Percentiles rank a stretch among this genome's conserved stretches.
These are phyloP conservation scores for Amiota minor DNA, from an alignment of 2,888 invertebrate genomes.

Conservation along the genomic window DNA sequence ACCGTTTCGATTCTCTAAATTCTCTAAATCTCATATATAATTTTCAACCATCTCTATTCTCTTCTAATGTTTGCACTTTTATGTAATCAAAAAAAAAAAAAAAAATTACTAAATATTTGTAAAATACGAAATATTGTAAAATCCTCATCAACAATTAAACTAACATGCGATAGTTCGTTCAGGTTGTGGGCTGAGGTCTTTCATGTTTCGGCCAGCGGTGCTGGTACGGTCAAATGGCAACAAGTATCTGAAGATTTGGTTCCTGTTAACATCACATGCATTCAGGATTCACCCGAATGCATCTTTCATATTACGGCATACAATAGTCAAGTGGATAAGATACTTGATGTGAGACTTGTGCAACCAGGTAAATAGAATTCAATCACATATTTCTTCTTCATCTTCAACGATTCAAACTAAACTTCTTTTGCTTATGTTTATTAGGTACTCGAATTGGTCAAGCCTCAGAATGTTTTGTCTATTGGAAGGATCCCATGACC, in stretches of 20 bases:
- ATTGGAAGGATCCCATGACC: constrained; percentile 98
- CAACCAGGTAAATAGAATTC: constrained; percentile 85
- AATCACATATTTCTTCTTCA: constrained; percentile 30
- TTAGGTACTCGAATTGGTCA: constrained; percentile 96
- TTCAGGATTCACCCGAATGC: constrained; percentile 96
- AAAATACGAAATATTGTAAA: not conserved
- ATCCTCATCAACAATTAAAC: constrained; percentile 39
- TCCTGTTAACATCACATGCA: constrained; percentile 98
- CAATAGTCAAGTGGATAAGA: constrained; percentile 98
- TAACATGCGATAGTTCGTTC: constrained; percentile 74
- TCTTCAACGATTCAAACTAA: not conserved
- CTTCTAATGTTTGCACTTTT: not conserved
- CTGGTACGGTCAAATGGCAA: constrained; percentile 96
- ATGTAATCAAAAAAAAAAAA: not conserved
- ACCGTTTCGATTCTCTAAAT: too few relatives aligned
- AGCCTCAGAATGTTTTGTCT: constrained; percentile 98
- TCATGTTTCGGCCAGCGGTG: constrained; percentile 94
- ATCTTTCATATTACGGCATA: constrained; percentile 99
- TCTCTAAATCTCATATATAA: not conserved
- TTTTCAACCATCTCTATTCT: not conserved
- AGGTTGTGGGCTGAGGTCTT: constrained; percentile 99
- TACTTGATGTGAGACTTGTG: constrained; percentile 95
- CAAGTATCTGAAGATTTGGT: constrained; percentile 98
- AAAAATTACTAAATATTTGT: not conserved
- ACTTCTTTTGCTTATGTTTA: constrained; percentile 55